Conservation (phyloP, 2,888 invertebrate genomes). For the Deilephila elpenor region DNA sequence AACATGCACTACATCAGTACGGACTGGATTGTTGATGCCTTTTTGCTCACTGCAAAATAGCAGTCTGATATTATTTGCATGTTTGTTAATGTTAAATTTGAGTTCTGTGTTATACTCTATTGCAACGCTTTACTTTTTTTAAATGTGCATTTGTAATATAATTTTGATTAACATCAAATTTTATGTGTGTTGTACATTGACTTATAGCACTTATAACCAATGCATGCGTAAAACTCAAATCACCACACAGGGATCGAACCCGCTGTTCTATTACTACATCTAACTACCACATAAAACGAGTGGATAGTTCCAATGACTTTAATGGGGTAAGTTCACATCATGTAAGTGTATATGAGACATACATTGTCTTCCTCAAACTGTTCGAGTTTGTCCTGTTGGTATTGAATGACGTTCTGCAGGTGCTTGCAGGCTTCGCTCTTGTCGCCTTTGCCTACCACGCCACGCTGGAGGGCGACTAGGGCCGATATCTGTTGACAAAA, state of each 20-base stretch:
- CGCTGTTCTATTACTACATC: conserved; percentile 23
- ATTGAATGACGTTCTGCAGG: conserved; percentile 72
- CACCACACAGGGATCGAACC: neutral
- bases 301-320: conserved; percentile 37
- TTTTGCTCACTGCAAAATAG: too few species aligned
- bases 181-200: neutral
- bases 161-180: neutral
- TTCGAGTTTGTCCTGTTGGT: conserved; percentile 71
- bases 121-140: too few species aligned
- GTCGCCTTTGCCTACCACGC: conserved; percentile 64
- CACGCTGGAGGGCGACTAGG: conserved; percentile 71
- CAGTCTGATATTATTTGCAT: too few species aligned
- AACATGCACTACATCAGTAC: too few species aligned
- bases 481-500: conserved; percentile 60
- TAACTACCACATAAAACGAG: conserved; percentile 50
- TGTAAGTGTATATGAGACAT: conserved; percentile 44
- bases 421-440: conserved; percentile 71
- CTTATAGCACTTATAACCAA: neutral
- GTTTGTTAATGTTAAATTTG: too few species aligned
- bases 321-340: conserved; percentile 42
- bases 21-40: too few species aligned
- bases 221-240: neutral
- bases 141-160: neutral
- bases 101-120: too few species aligned
- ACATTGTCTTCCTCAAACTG: conserved; percentile 76